Evolutionary conservation across 2,113 vertebrate species (phyloP).

Genomic region (Eudyptes chrysolophus): DNA sequence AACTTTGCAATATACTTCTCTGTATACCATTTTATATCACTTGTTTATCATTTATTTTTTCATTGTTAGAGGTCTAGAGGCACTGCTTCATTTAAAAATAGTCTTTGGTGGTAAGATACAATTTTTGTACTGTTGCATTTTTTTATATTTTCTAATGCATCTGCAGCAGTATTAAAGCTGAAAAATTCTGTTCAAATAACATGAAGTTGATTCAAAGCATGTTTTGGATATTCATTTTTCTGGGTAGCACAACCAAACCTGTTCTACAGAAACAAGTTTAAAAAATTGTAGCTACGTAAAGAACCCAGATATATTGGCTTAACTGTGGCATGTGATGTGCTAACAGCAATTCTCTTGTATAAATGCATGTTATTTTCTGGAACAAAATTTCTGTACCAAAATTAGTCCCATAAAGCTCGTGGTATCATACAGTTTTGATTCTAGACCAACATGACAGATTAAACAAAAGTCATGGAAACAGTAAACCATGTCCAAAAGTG

Average conservation of each 20-base stretch:
- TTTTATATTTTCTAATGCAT: neutral
- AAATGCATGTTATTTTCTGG: neutral
- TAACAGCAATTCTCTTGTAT: neutral
- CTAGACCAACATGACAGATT: neutral
- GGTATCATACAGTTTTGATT: neutral
- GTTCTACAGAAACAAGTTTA: neutral
- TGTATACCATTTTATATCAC: neutral
- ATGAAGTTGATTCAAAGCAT: neutral
- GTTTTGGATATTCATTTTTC: neutral
- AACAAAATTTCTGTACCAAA: neutral
- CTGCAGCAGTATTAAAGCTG: neutral
- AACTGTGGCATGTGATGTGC: neutral
- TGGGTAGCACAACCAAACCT: neutral
- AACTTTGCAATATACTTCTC: neutral
- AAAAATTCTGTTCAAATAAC: neutral
- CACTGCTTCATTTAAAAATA: neutral
- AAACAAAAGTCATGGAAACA: neutral
- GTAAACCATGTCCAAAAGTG: neutral
- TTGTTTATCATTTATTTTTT: neutral
- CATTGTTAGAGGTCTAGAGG: neutral
- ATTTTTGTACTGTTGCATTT: neutral
- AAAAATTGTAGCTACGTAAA: neutral
- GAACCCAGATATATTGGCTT: neutral
- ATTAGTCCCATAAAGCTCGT: neutral
- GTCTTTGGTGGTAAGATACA: neutral